Conservation (phyloP, 2,888 invertebrate genomes). For the Drosophila imparisetae region DNA sequence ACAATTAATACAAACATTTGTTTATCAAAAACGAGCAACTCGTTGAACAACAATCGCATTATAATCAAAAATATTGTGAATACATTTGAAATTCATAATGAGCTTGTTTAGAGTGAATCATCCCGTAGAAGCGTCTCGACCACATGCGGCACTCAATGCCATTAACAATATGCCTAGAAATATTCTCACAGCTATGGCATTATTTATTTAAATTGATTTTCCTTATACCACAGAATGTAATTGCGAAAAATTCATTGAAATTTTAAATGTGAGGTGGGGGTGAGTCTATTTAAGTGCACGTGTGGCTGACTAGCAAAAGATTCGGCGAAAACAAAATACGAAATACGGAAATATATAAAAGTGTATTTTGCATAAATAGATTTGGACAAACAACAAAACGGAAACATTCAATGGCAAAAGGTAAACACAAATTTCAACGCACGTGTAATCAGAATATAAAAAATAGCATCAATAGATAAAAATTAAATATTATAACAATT, state of each 20-base stretch:
- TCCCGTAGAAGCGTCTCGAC: neutral
- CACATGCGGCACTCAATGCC: neutral
- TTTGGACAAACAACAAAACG: conserved; percentile 8
- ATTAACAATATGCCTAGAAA: conserved; percentile 12
- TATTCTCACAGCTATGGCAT: conserved; percentile 1
- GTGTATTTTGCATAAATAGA: neutral
- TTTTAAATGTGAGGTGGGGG: conserved; percentile 19
- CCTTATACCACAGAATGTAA: neutral
- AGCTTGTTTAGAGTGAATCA: conserved; percentile 17
- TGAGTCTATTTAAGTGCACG: conserved; percentile 3
- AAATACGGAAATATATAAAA: conserved; percentile 39
- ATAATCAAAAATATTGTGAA: conserved; percentile 1
- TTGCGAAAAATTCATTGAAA: conserved; percentile 12
- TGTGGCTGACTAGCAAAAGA: conserved; percentile 11
- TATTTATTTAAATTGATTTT: neutral
- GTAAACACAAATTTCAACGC: neutral
- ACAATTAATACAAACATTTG: neutral
- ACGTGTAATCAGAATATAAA: conserved; percentile 35
- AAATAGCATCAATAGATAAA: conserved; percentile 39
- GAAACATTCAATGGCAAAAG: conserved; percentile 18
- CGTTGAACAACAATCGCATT: conserved; percentile 3
- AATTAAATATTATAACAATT: conserved; percentile 30
- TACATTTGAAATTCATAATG: neutral
- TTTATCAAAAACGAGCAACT: neutral
- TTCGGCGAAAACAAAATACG: conserved; percentile 21